Conservation (phyloP, 2,888 invertebrate species). For the Diloba caeruleocephala region DNA sequence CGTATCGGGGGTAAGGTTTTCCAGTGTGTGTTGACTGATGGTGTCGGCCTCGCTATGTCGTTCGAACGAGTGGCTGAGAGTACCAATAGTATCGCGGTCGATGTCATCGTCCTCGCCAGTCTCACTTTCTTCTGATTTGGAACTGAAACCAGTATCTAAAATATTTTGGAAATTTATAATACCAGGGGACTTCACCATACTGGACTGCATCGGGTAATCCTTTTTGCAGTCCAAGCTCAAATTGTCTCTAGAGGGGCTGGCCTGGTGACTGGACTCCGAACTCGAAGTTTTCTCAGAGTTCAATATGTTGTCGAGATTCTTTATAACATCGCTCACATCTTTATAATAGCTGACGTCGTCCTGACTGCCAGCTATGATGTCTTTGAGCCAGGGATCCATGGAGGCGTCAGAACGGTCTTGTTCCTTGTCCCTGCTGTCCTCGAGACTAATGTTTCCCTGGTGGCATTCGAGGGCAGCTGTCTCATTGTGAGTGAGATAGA, state of each 20-base stretch:
- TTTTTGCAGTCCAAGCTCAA: conserved; percentile 84
- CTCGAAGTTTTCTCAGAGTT: conserved; percentile 90
- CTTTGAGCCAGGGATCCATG: conserved; percentile 90
- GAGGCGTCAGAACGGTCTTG: conserved; percentile 79
- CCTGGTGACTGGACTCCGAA: conserved; percentile 89
- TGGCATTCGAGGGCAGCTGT: conserved; percentile 78
- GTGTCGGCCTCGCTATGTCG: conserved; percentile 76
- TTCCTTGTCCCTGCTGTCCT: conserved; percentile 72
- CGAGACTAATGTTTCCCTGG: conserved; percentile 76
- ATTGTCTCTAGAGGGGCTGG: conserved; percentile 86
- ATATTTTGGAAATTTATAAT: conserved; percentile 83
- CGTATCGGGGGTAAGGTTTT: conserved; percentile 82
- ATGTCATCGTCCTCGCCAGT: conserved; percentile 73
- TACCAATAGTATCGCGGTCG: conserved; percentile 81
- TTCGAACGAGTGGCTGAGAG: conserved; percentile 84
- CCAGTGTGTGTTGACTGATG: conserved; percentile 80
- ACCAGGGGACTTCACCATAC: conserved; percentile 84
- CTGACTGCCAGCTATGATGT: conserved; percentile 88
- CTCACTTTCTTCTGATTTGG: conserved; percentile 61
- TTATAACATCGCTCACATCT: conserved; percentile 90
- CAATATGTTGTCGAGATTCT: conserved; percentile 90
- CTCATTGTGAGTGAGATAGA: conserved; percentile 84
- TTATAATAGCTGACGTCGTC: conserved; percentile 90
- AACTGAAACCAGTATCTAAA: conserved; percentile 72
- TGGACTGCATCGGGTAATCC: conserved; percentile 79